Base-by-base conservation (phyloP, 2,888 invertebrate species). In the Venustoraphidia nigricollis region DNA sequence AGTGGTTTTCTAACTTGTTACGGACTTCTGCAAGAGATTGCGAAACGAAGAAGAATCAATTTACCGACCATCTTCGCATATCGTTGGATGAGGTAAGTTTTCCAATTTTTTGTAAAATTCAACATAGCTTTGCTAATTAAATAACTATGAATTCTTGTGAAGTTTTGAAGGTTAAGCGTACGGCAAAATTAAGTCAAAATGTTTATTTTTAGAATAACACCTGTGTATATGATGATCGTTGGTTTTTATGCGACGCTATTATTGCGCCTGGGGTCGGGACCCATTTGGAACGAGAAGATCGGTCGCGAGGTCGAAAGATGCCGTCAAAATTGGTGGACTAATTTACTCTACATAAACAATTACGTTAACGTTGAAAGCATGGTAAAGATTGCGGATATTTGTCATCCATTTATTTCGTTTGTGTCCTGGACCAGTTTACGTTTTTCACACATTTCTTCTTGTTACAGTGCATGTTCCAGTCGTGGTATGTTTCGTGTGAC, bases 401-500 rank as follows among this genome's bases (percentile, higher is more conserved):
- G 37, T 42, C 3, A 10, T n/a, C 36, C 27, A 38, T 38, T 39
- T 39, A 11, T 10, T 39, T 39, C 10, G 41, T 14, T 41, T 47
- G 17, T 36, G 36, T 36, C 4, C 10, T 11, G 27, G 34, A 27
- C 42, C 8, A 3, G n/a, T 8, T 10, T 10, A 10, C 13, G 10
- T 14, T 14, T 17, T 41, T 13, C 11, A 13, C 17, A 27, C 27
- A 27, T 27, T 27, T 6, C 27, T 27, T 35, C 34, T 11, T 14
- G 17, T 45, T 40, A 41, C 62, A 78, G 77, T 79, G 78, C 54
- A 62, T 77, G 56, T 64, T 74, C 3, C 65, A 70, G 45, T 70
- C 75, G 3, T 79, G 78, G 78, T 76, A 76, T 61, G 68, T 77
- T 54, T 61, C 9, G 56, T 58, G 38, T 47, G 62, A 64, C 46